Base-by-base conservation (phyloP, 2,888 invertebrate genomes). In the Cacoxenus indagator region DNA sequence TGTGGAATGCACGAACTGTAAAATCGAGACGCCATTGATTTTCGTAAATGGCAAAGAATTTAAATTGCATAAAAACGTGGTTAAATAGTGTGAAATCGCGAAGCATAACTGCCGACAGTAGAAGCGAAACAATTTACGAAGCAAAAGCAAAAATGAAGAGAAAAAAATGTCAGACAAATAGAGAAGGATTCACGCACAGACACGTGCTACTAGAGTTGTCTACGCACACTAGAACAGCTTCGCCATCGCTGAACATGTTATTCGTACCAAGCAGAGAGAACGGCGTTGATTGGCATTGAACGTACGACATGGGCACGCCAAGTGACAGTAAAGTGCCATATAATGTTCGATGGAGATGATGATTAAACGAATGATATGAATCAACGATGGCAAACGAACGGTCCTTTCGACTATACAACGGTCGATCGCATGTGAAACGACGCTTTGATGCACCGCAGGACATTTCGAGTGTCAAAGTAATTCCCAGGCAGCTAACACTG, bases 381-480 rank as follows among this genome's bases (percentile, higher is more conserved):
- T 17, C 51, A 51, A 51, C 22, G 22, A 17, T 22, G 24, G 14
- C 37, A n/a, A 19, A 43, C 22, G 24, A 19, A 29, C 43, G 31
- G 0, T 8, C 48, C 8, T 4, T 19, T 2, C 0, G 8, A 17
- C 48, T 3, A 48, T 5, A 46, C 9, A n/a, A 6, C 8, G 17
- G 51, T 51, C 22, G 17, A 6, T 48, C 54, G 22, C 14, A 26
- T 55, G 55, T 55, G 24, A 14, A 62, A 62, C 9, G 31, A 22
- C 26, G 31, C 59, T 29, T 11, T 59, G n/a, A 26, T 59, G 17
- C 14, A 24, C 43, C 43, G 61, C 64, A 31, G 75, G 65, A 66
- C 70, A 77, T 78, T 78, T 80, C 72, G 77, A 82, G 80, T 80
- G 82, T 80, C 78, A 78, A 80, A 76, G 82, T 82, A 78, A 82